Conservation (phyloP, 2,888 invertebrate species). For the Ramazzottius varieornatus region DNA sequence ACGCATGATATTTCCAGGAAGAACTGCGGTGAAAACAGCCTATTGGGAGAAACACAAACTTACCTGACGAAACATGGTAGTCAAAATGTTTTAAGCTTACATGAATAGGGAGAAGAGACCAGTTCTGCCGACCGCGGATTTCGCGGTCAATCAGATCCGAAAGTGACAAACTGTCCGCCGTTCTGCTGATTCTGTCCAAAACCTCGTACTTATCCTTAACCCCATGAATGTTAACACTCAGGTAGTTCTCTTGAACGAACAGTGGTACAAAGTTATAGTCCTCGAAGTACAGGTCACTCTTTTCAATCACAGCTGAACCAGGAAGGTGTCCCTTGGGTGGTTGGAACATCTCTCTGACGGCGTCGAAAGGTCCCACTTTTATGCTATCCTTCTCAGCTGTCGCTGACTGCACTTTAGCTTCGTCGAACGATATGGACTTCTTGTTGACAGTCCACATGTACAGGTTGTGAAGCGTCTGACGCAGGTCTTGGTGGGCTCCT, state of each 20-base stretch:
- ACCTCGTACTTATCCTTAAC: conserved; percentile 36
- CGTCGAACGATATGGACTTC: conserved; percentile 29
- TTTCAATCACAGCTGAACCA: conserved; percentile 32
- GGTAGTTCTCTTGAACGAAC: conserved; percentile 92
- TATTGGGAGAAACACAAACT: conserved; percentile 12
- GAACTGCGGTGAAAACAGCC: conserved; percentile 64
- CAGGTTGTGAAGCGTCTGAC: conserved; percentile 66
- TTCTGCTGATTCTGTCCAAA: conserved; percentile 40
- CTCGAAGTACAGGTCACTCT: conserved; percentile 70
- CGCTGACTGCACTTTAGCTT: conserved; percentile 31
- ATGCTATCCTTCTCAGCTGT: conserved; percentile 48
- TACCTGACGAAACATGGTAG: too few species aligned
- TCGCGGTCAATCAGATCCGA: conserved; percentile 58
- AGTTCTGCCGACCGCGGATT: conserved; percentile 41
- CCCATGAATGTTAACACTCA: conserved; percentile 45
- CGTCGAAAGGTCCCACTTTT: background rate
- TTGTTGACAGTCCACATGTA: conserved; percentile 44
- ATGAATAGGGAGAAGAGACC: conserved; percentile 60
- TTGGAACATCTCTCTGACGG: background rate
- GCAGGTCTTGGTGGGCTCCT: conserved; percentile 66
- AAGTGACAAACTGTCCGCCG: conserved; percentile 57
- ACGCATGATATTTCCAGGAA: conserved; percentile 59
- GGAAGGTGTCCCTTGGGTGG: background rate
- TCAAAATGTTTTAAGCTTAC: conserved; percentile 13
- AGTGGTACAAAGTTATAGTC: conserved; percentile 86